phyloP scores from a whole-genome alignment of 1,140 invertebrate species.

The Samia ricini region DNA sequence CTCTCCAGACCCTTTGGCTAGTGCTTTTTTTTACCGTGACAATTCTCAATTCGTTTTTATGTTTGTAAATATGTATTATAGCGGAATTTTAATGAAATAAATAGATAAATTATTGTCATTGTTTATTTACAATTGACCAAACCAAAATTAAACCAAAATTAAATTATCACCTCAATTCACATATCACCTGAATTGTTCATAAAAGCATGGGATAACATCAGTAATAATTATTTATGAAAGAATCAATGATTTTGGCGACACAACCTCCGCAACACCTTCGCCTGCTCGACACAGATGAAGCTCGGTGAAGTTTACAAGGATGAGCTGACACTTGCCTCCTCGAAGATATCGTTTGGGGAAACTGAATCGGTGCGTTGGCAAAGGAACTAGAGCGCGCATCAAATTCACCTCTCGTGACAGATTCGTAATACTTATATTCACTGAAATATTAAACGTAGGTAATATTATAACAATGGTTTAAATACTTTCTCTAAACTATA shows the following conservation, averaged over 20 bases:
- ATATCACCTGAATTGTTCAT: not conserved
- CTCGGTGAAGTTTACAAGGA: conserved; percentile 26
- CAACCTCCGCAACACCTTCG: conserved; percentile 48
- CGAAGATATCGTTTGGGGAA: conserved; percentile 3
- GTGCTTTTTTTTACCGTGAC: conserved; percentile 67
- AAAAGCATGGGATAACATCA: conserved; percentile 7
- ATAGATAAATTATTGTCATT: conserved; percentile 52
- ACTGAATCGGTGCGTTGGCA: conserved; percentile 53
- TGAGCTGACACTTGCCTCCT: conserved; percentile 34
- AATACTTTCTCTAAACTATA: not conserved
- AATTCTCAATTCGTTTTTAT: conserved; percentile 71
- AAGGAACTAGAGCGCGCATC: conserved; percentile 26
- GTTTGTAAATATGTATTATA: conserved; percentile 78
- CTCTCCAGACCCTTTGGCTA: not conserved
- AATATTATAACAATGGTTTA: too few relatives aligned
- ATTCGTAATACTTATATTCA: not conserved
- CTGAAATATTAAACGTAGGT: not conserved
- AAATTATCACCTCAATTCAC: not conserved
- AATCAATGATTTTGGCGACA: conserved; percentile 54
- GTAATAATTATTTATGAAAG: conserved; percentile 53
- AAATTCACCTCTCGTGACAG: not conserved
- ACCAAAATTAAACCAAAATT: not conserved
- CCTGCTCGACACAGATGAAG: conserved; percentile 11
- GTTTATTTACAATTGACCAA: conserved; percentile 17
- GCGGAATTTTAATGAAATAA: conserved; percentile 74